A percentile compares a stretch with the other conserved stretches of the same genome.
Evolutionary conservation across 2,888 invertebrate species (phyloP).

Genomic region (Electrophaes corylata): DNA sequence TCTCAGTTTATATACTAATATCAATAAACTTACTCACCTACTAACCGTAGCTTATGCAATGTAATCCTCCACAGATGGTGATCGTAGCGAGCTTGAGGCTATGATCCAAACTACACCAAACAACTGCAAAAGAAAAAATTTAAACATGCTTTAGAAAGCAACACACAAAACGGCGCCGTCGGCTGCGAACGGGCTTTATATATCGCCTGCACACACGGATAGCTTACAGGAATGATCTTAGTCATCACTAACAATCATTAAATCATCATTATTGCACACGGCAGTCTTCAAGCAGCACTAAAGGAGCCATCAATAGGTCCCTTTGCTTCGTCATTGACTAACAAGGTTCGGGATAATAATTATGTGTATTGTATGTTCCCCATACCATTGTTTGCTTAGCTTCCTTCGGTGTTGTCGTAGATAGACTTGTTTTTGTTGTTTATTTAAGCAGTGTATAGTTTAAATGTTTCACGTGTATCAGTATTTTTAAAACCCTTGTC

Average conservation of each 20-base stretch:
- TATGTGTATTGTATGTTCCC: constrained; percentile 54
- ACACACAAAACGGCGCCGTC: constrained; percentile 65
- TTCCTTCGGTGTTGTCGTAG: constrained; percentile 44
- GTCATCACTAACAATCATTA: constrained; percentile 66
- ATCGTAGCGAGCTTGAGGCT: constrained; percentile 85
- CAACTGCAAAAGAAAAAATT: constrained; percentile 85
- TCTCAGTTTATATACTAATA: constrained; percentile 27
- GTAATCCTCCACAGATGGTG: constrained; percentile 85
- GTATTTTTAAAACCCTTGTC: constrained; percentile 11
- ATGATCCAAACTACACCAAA: constrained; percentile 85
- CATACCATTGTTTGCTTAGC: constrained; percentile 60
- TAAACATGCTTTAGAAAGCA: constrained; percentile 84
- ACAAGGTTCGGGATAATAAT: constrained; percentile 70
- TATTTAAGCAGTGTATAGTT: constrained; percentile 25
- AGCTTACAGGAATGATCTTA: constrained; percentile 79
- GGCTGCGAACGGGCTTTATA: constrained; percentile 77
- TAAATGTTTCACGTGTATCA: constrained; percentile 32
- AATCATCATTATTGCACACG: constrained; percentile 71
- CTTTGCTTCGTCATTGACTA: constrained; percentile 65
- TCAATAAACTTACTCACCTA: constrained; percentile 57
- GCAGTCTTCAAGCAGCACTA: constrained; percentile 74
- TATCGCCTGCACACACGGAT: constrained; percentile 81
- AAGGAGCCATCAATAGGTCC: constrained; percentile 72
- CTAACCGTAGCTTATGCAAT: constrained; percentile 80
- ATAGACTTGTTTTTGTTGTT: constrained; percentile 16